Percentiles rank a stretch among this genome's conserved stretches.
Evolutionary conservation across 1,140 invertebrate species (phyloP).

Genomic region (Pseudomyrmex concolor): DNA sequence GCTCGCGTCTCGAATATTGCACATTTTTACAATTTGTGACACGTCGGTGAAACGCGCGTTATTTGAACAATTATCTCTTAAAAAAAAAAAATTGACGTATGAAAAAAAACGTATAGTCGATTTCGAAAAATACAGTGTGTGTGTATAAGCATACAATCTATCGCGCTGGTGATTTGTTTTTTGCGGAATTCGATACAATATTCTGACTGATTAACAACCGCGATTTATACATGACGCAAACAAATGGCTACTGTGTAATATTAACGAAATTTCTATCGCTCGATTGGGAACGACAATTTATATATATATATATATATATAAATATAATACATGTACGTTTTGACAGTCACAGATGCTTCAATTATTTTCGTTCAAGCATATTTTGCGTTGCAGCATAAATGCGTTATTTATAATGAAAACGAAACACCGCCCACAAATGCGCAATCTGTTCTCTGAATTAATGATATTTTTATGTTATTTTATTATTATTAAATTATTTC

Average conservation of each 20-base stretch:
- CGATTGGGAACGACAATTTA: conserved; percentile 10
- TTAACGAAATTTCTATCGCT: conserved; percentile 35
- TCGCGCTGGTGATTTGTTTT: background rate
- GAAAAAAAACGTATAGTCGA: background rate
- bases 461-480: background rate
- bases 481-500: conserved; percentile 17
- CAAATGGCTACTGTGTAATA: background rate
- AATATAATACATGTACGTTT: background rate
- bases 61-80: background rate
- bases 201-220: conserved; percentile 26
- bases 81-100: background rate
- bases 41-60: background rate
- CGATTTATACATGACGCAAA: conserved; percentile 16
- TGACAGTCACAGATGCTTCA: background rate
- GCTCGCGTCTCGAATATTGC: conserved; percentile 23
- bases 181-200: conserved; percentile 1
- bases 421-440: background rate
- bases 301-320: background rate
- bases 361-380: conserved; percentile 39
- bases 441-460: background rate
- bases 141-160: background rate
- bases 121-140: background rate
- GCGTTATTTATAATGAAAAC: conserved; percentile 1
- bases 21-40: conserved; percentile 21
- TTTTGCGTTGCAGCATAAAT: conserved; percentile 2